Conservation (phyloP, 2,113 vertebrate genomes). For the Gymnocephalus cernua region DNA sequence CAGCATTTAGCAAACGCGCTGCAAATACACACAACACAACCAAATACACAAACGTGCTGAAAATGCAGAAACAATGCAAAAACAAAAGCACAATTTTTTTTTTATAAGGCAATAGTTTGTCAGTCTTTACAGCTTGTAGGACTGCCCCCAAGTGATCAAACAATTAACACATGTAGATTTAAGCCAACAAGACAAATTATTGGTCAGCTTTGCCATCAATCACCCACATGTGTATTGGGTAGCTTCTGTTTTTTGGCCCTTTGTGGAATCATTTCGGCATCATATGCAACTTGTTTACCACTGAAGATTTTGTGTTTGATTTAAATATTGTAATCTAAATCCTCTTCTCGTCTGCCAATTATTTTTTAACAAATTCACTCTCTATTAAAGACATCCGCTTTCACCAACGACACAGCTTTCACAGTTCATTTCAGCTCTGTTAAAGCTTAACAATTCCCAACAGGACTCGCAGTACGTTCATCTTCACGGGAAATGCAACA, state of each 20-base stretch:
- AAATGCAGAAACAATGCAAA: too few species aligned
- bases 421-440: constrained; percentile 31
- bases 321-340: constrained; percentile 12
- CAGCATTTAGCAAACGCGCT: too few species aligned
- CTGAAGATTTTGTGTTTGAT: not conserved
- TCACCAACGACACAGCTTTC: not conserved
- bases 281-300: constrained; percentile 27
- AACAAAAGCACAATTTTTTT: too few species aligned
- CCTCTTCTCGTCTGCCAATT: constrained; percentile 1
- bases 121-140: not conserved
- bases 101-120: not conserved
- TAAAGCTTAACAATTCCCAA: constrained; percentile 37
- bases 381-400: not conserved
- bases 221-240: not conserved
- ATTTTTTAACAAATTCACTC: constrained; percentile 1
- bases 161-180: not conserved
- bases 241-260: not conserved
- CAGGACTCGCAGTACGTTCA: constrained; percentile 1
- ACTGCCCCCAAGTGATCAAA: not conserved
- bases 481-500: constrained; percentile 23
- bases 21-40: too few species aligned
- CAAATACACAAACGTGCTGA: too few species aligned
- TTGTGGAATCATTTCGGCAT: not conserved
- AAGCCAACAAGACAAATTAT: not conserved
- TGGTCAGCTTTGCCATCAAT: constrained; percentile 8